Evolutionary conservation across 2,113 vertebrate genomes (phyloP).

Genomic region (Colossoma macropomum): DNA sequence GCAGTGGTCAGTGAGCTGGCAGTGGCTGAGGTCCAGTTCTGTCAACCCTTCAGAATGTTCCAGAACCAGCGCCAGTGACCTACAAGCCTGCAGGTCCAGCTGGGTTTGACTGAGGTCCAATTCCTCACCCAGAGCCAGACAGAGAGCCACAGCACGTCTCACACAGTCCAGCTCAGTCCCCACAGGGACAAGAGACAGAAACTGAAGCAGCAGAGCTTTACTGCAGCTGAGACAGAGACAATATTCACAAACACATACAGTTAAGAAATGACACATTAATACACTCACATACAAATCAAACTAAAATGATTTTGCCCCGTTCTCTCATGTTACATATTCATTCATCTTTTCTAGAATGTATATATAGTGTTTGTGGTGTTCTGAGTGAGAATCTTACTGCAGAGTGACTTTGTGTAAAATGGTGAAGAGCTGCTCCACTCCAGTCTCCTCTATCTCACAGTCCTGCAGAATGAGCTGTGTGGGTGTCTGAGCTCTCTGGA

Average conservation of each 20-base stretch:
- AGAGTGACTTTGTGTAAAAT: constrained; percentile 40
- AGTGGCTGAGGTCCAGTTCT: constrained; percentile 62
- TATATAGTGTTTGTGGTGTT: not conserved
- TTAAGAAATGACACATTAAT: not conserved
- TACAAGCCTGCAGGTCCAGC: constrained; percentile 45
- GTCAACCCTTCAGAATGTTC: constrained; percentile 56
- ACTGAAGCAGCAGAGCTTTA: constrained; percentile 54
- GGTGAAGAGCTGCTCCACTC: constrained; percentile 40
- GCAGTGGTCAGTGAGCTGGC: constrained; percentile 48
- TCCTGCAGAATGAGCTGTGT: constrained; percentile 47
- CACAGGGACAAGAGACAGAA: constrained; percentile 37
- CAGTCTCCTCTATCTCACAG: constrained; percentile 35
- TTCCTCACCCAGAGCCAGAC: constrained; percentile 39
- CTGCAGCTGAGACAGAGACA: constrained; percentile 38
- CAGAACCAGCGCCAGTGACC: constrained; percentile 51
- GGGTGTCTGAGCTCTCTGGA: constrained; percentile 23
- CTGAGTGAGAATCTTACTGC: constrained; percentile 34
- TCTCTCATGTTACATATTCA: no score
- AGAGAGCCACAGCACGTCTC: constrained; percentile 34
- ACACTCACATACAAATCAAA: no score
- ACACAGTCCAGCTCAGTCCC: not conserved
- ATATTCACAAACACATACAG: not conserved
- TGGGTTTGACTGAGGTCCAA: constrained; percentile 61
- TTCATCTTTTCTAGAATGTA: not conserved
- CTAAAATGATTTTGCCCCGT: no score